Evolutionary conservation across 2,797 vertebrate species (phyloP), one percentile per base, ranked within the genome.

Genomic region (Eurystomus glaucurus): DNA sequence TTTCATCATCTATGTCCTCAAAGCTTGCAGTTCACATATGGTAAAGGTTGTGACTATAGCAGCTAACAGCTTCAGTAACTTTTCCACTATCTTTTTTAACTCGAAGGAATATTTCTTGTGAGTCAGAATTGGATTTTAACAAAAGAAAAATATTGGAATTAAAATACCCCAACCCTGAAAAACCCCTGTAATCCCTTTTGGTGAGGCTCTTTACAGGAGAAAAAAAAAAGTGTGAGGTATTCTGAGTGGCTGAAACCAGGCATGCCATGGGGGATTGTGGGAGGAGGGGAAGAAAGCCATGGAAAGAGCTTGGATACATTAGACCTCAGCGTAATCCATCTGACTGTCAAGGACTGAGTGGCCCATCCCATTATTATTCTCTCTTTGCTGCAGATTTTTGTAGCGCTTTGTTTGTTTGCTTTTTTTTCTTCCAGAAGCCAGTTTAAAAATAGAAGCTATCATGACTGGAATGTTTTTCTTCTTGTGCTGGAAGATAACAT

Each of bases 401-500:
- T 29, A 85, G 51, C 29, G 45, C 33, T 93, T 65, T 26, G 3
- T 19, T 61, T 65, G 11, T 2, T 31, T 23, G n/a, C 9, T 23
- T 11, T 21, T 41, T 37, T 11, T 50, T 23, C 22, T 50, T 50
- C 12, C 45, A 54, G 46, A 65, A 35, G 20, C n/a, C 58, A 51
- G 29, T 60, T 90, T 70, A 66, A 91, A 95, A 94, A 87, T 50
- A 95, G 68, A 75, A 88, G 55, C 14, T 41, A 9, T 41, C 21
- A 54, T 21, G 41, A 88, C 12, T n/a, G 65, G 65, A 80, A 76
- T 81, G n/a, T 57, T 93, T 92, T 85, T 54, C 21, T 70, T 90
- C 45, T 85, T 75, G 35, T 45, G 14, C 69, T 85, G 64, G 46
- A 82, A 90, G 71, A 64, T 22, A 90, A 84, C 23, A 52, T 58